Base-by-base conservation (phyloP, 2,797 vertebrate genomes). In the Onychomys torridus region DNA sequence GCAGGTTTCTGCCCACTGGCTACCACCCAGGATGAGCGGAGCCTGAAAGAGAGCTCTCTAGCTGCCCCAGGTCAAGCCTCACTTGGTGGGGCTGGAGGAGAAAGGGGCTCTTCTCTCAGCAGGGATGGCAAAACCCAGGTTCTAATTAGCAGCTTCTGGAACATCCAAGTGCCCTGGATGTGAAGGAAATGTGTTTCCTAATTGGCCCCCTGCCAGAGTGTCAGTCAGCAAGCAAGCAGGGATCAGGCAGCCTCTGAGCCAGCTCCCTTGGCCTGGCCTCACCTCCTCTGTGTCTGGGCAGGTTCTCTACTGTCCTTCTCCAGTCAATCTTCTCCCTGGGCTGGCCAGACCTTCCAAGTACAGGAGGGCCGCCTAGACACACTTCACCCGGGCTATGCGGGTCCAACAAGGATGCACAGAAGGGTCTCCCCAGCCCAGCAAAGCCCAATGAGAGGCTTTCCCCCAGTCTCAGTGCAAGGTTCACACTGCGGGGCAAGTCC, bases 81-180 rank as follows among this genome's bases (percentile, higher is more conserved):
- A 86, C 92, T 78, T 46, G 88, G 96, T 52, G 63, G 95, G 76
- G 57, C 76, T 14, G 3, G 73, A 78, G 65, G 61, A 83, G 37
- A 69, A 57, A 55, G 73, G 23, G 73, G 69, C 96, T 63, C 90
- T 71, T 89, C 92, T 75, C 91, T 92, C 96, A 96, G 93, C 94
- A 23, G 57, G 94, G 97, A 96, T 91, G 71, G 96, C 82, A 95
- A 97, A 96, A 95, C 95, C 43, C 55, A 97, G 97, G 97, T 97
- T 98, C 99, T 99, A 99, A 99, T 99, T 99, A 99, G 98, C 98
- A 98, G 95, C 97, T 98, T 98, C 99, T 98, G 98, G 98, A 98
- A 98, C 97, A 94, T 98, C 98, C 95, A 96, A 95, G 89, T 88
- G 57, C 92, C 96, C 98, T 98, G 98, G 97, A 95, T 94, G 49